Conservation (phyloP, 2,113 vertebrate genomes). For the Phycodurus eques region DNA sequence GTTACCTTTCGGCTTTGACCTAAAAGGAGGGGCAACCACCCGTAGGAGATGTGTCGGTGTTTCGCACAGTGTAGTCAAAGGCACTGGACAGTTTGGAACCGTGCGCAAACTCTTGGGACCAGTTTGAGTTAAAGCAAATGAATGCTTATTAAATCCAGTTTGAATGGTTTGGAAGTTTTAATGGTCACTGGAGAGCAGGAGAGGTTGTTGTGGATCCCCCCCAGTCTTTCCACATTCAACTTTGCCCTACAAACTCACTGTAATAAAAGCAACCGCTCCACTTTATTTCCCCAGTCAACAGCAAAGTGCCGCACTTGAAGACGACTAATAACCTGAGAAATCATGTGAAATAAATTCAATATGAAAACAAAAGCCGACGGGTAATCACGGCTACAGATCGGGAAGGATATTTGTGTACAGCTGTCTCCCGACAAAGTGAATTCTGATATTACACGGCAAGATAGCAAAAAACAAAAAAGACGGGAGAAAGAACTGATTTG, state of each 20-base stretch:
- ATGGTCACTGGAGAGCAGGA: constrained; percentile 4
- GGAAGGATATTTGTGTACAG: not conserved
- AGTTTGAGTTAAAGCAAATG: not conserved
- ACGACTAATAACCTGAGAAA: not conserved
- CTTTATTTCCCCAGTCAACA: not conserved
- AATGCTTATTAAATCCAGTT: constrained; percentile 4
- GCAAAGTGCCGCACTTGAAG: not conserved
- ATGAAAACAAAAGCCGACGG: not conserved
- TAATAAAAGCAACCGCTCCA: not conserved
- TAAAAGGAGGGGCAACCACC: not conserved
- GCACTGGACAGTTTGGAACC: not conserved
- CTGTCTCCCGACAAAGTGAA: not conserved
- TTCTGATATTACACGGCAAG: not conserved
- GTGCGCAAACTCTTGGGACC: not conserved
- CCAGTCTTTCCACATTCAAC: not conserved
- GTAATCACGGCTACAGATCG: not conserved
- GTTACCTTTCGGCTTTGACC: not conserved
- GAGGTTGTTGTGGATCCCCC: not conserved
- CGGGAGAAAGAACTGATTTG: constrained; percentile 1
- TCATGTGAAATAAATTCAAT: not conserved
- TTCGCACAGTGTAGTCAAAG: not conserved
- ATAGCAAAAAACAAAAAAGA: not conserved
- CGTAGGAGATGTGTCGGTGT: not conserved
- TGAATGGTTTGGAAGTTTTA: constrained; percentile 3
- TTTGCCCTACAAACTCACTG: not conserved